Percentiles rank a stretch among this genome's conserved stretches.
Evolutionary conservation across 2,113 vertebrate genomes (phyloP).

Genomic region (Crypturellus undulatus): DNA sequence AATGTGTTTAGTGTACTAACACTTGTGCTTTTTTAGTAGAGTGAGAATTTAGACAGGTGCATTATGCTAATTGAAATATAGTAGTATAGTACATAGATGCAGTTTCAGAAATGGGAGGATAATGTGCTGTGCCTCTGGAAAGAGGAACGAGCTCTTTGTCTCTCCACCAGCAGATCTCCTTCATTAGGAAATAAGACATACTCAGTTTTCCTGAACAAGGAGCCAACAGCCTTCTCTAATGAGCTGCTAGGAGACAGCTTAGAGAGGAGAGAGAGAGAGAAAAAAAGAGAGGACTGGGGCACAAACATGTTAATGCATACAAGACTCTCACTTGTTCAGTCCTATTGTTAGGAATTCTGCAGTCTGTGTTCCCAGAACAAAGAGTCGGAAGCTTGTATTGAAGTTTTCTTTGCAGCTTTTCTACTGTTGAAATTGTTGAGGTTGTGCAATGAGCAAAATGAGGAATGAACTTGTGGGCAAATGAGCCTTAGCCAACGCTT

Average conservation of each 20-base stretch:
- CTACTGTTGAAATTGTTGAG: neutral
- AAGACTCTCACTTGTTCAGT: neutral
- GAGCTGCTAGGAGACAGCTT: accelerated
- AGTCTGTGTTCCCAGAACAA: neutral
- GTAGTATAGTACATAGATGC: neutral
- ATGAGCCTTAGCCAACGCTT: neutral
- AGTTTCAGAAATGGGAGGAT: neutral
- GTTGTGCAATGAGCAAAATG: neutral
- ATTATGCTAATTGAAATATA: neutral
- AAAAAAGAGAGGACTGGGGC: neutral
- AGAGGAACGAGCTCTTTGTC: neutral
- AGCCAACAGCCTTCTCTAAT: neutral
- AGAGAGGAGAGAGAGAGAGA: too few relatives aligned
- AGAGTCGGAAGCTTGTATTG: neutral
- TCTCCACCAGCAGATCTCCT: neutral
- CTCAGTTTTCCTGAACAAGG: neutral
- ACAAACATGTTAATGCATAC: neutral
- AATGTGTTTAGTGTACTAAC: too few relatives aligned
- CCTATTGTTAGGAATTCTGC: neutral
- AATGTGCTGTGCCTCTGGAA: neutral
- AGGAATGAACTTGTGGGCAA: neutral
- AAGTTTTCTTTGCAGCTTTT: neutral
- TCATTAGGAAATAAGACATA: neutral
- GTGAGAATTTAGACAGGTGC: neutral
- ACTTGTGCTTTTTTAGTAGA: neutral